A percentile compares a stretch with the other conserved stretches of the same genome.
Evolutionary conservation across 2,113 vertebrate genomes (phyloP).

Genomic region (Prolemur simus): DNA sequence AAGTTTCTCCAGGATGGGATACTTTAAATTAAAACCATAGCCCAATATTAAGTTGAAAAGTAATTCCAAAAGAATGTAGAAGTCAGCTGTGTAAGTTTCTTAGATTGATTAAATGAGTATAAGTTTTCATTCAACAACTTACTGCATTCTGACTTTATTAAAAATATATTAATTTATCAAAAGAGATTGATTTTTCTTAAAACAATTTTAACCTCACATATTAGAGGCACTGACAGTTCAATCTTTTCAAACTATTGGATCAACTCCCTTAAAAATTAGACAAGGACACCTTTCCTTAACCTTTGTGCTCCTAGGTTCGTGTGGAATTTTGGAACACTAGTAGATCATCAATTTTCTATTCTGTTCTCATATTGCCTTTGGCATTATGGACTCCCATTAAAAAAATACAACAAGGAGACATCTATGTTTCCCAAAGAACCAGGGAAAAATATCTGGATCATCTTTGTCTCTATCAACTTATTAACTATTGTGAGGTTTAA

Average conservation of each 20-base stretch:
- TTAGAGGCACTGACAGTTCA: background rate
- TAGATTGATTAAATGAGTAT: slow-evolving; percentile 41
- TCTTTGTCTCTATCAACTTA: background rate
- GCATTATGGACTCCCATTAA: background rate
- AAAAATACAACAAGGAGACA: background rate
- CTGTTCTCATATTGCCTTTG: background rate
- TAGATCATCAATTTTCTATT: background rate
- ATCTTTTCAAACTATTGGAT: slow-evolving; percentile 8
- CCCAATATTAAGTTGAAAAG: slow-evolving; percentile 1
- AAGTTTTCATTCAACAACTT: slow-evolving; percentile 32
- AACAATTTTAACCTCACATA: slow-evolving; percentile 8
- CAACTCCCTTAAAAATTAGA: slow-evolving; percentile 33
- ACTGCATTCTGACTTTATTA: slow-evolving; percentile 9
- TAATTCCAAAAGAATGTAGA: slow-evolving; percentile 19
- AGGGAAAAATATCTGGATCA: background rate
- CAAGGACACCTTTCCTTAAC: slow-evolving; percentile 17
- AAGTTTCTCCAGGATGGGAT: background rate
- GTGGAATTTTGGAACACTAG: background rate
- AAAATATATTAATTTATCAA: slow-evolving; percentile 17
- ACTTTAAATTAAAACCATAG: background rate
- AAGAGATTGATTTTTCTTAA: slow-evolving; percentile 2
- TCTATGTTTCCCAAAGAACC: background rate
- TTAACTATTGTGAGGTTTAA: slow-evolving; percentile 1
- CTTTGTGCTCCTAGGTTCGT: slow-evolving; percentile 27
- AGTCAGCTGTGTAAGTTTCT: background rate